Percentiles rank a stretch among this genome's conserved stretches.
Evolutionary conservation across 2,113 vertebrate species (phyloP).

Genomic region (Erythrocercus mccallii): DNA sequence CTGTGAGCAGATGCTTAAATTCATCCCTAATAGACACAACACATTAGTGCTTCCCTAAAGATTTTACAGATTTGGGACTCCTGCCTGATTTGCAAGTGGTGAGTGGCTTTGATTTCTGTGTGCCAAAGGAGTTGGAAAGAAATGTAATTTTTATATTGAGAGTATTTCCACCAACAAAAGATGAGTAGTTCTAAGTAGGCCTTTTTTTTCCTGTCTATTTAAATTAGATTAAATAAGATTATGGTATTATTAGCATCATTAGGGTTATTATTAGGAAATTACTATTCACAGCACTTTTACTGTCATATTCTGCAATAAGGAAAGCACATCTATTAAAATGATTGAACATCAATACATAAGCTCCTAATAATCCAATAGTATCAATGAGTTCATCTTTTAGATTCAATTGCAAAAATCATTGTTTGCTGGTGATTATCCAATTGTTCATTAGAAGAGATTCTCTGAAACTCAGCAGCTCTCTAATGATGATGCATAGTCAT

Average conservation of each 20-base stretch:
- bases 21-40: not conserved
- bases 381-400: conserved; percentile 44
- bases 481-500: conserved; percentile 14
- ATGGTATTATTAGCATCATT: conserved; percentile 48
- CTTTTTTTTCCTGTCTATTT: conserved; percentile 29
- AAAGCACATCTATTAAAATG: conserved; percentile 31
- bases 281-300: conserved; percentile 20
- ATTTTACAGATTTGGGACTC: conserved; percentile 5
- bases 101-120: conserved; percentile 20
- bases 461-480: conserved; percentile 5
- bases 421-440: conserved; percentile 3
- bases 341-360: conserved; percentile 34
- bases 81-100: not conserved
- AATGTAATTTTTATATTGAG: conserved; percentile 45
- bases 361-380: conserved; percentile 29
- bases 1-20: not conserved
- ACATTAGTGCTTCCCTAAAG: not conserved
- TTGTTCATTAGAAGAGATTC: conserved; percentile 38
- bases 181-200: conserved; percentile 4
- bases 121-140: conserved; percentile 22
- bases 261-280: conserved; percentile 49
- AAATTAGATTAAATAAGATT: conserved; percentile 61
- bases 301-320: not conserved
- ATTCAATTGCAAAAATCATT: conserved; percentile 13
- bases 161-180: conserved; percentile 21